A percentile compares a stretch with the other conserved stretches of the same genome.
These are phyloP conservation scores for Coleophora deauratella DNA, from an alignment of 2,888 invertebrate species.

Conservation along the genomic window DNA sequence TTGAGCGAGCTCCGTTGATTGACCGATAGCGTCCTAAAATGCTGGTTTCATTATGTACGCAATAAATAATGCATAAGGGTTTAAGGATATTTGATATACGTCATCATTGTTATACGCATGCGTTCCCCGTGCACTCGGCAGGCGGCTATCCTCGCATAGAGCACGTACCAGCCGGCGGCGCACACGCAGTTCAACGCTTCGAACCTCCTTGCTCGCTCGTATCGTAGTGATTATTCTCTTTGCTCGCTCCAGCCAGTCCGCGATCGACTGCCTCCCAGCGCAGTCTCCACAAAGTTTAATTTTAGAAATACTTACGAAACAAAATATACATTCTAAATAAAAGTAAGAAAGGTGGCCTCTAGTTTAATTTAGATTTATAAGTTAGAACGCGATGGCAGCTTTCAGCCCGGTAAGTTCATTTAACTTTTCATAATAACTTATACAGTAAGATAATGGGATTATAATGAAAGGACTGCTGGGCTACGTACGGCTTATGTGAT, in stretches of 20 bases:
- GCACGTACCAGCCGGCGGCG: slow-evolving; percentile 22
- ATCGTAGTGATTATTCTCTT: no score
- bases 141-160: no score
- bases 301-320: slow-evolving; percentile 25
- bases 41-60: slow-evolving; percentile 27
- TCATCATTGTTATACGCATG: slow-evolving; percentile 34
- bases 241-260: slow-evolving; percentile 34
- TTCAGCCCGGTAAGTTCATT: slow-evolving; percentile 44
- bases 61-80: no score
- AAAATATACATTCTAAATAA: no score
- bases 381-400: slow-evolving; percentile 46
- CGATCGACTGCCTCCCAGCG: slow-evolving; percentile 44
- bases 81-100: slow-evolving; percentile 19
- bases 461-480: slow-evolving; percentile 11
- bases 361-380: slow-evolving; percentile 51
- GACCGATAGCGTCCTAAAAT: slow-evolving; percentile 48
- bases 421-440: slow-evolving; percentile 12
- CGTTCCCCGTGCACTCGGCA: slow-evolving; percentile 25
- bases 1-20: slow-evolving; percentile 22
- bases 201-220: no score
- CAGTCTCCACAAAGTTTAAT: slow-evolving; percentile 28
- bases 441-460: slow-evolving; percentile 8
- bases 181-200: slow-evolving; percentile 31
- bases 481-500: slow-evolving; percentile 15
- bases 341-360: slow-evolving; percentile 47